These are phyloP conservation scores for Bryconaethiops microstoma DNA, from an alignment of 2,797 vertebrate species.

Conservation along the genomic window DNA sequence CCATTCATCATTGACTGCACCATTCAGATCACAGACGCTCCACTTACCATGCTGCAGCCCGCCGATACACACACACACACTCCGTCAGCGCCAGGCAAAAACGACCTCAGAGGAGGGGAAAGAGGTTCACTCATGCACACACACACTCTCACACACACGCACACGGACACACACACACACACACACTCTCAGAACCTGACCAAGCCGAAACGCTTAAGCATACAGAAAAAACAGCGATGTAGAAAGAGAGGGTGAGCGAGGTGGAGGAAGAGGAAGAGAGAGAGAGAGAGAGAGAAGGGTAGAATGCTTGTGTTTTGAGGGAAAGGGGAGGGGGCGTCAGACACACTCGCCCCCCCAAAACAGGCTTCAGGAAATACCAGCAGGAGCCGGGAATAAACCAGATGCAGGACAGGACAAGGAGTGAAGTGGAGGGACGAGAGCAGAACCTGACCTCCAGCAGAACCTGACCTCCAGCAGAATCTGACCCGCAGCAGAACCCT, in stretches of 20 bases:
- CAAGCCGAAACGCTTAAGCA: neutral
- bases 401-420: constrained; percentile 46
- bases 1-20: neutral
- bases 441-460: constrained; percentile 12
- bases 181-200: constrained; percentile 37
- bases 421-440: constrained; percentile 5
- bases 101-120: constrained; percentile 24
- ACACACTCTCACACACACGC: constrained; percentile 17
- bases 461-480: neutral
- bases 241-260: constrained; percentile 21
- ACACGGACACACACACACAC: constrained; percentile 13
- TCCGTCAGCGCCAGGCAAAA: constrained; percentile 2
- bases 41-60: constrained; percentile 70
- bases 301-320: constrained; percentile 17
- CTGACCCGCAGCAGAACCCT: too few relatives aligned
- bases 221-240: constrained; percentile 1
- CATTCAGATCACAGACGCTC: constrained; percentile 20
- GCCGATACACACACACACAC: constrained; percentile 42
- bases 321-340: constrained; percentile 7
- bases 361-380: constrained; percentile 59
- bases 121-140: constrained; percentile 8
- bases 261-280: neutral
- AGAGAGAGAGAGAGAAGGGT: constrained; percentile 17
- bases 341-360: constrained; percentile 38
- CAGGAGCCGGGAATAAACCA: constrained; percentile 39